Evolutionary conservation across 2,888 invertebrate genomes (phyloP).

Genomic region (Neocrepidodera transversa): DNA sequence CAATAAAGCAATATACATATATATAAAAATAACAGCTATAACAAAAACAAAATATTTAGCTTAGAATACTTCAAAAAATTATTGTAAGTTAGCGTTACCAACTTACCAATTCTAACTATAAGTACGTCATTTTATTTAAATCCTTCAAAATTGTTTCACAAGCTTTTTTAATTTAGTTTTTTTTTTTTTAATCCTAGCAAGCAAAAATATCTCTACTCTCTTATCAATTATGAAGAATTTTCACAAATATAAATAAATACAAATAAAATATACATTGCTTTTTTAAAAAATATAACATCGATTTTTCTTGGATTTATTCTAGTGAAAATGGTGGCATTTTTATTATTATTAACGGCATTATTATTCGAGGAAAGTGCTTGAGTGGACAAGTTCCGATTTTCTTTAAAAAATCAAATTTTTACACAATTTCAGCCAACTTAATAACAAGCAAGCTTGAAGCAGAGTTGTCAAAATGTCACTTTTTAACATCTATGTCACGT

Average conservation of each 20-base stretch:
- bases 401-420: slow-evolving; percentile 4
- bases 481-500: slow-evolving; percentile 24
- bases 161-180: slow-evolving; percentile 15
- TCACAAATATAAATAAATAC: slow-evolving; percentile 34
- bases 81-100: slow-evolving; percentile 47
- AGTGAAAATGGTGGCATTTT: slow-evolving; percentile 22
- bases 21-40: slow-evolving; percentile 49
- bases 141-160: slow-evolving; percentile 25
- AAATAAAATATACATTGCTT: slow-evolving; percentile 39
- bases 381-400: slow-evolving; percentile 22
- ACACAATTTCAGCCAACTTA: slow-evolving; percentile 7
- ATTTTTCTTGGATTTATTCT: slow-evolving; percentile 23
- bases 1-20: slow-evolving; percentile 47
- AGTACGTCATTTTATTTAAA: slow-evolving; percentile 40
- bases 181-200: slow-evolving; percentile 31
- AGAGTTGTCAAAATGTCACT: slow-evolving; percentile 19
- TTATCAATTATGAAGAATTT: slow-evolving; percentile 32
- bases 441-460: slow-evolving; percentile 30
- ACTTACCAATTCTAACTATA: slow-evolving; percentile 37
- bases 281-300: slow-evolving; percentile 36
- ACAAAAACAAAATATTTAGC: slow-evolving; percentile 46
- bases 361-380: slow-evolving; percentile 31
- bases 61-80: slow-evolving; percentile 41
- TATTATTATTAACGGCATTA: slow-evolving; percentile 31
- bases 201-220: slow-evolving; percentile 35